These are phyloP conservation scores for Oreotrochilus melanogaster DNA, from an alignment of 2,113 vertebrate genomes.

Conservation along the genomic window DNA sequence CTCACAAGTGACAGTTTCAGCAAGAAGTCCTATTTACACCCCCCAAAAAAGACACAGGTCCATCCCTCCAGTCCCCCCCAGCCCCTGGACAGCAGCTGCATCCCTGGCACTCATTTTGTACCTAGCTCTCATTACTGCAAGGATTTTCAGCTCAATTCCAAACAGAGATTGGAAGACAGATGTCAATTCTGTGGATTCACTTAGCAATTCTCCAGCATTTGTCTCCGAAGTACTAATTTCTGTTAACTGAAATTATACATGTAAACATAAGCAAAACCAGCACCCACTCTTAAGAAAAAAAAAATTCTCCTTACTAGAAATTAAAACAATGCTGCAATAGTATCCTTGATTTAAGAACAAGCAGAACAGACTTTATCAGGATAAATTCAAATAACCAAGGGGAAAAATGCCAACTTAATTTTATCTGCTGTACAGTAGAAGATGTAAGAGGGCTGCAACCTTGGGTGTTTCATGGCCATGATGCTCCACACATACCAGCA, in stretches of 20 bases:
- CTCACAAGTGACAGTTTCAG: not conserved
- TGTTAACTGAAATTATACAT: not conserved
- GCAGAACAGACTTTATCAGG: not conserved
- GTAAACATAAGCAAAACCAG: not conserved
- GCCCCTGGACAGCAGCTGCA: not conserved
- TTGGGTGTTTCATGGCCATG: not conserved
- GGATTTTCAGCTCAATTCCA: not conserved
- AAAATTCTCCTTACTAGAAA: not conserved
- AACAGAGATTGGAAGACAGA: not conserved
- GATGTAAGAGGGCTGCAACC: not conserved
- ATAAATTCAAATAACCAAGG: not conserved
- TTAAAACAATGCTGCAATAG: not conserved
- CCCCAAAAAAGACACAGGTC: not conserved
- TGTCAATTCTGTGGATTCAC: not conserved
- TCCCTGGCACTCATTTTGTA: fast-evolving
- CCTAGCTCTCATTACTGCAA: not conserved
- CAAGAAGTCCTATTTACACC: not conserved
- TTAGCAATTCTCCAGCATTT: not conserved
- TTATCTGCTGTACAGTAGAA: not conserved
- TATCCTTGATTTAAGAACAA: not conserved
- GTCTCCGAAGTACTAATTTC: not conserved
- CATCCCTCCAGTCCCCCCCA: not conserved
- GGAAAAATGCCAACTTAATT: not conserved
- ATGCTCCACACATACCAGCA: not conserved
- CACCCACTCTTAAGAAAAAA: not conserved